phyloP scores from a whole-genome alignment of 2,113 vertebrate genomes.

The Ciconia stormi region DNA sequence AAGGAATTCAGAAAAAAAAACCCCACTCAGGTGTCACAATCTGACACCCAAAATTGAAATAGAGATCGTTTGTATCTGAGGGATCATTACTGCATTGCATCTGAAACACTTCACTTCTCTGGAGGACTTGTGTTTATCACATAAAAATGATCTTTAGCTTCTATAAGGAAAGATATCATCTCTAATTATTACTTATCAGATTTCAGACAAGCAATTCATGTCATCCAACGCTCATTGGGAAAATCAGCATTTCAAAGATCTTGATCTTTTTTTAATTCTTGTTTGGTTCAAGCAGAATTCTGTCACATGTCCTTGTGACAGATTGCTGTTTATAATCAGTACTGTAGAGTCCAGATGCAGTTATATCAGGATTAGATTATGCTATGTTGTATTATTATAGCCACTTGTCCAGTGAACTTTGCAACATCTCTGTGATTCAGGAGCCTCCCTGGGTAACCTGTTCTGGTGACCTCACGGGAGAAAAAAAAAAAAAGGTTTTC shows the following conservation, averaged over 20 bases:
- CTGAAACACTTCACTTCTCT: not conserved
- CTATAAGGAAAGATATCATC: not conserved
- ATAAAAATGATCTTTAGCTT: conserved; percentile 14
- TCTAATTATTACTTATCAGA: not conserved
- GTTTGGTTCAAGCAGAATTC: not conserved
- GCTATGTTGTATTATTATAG: not conserved
- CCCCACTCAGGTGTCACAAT: not conserved
- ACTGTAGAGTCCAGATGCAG: not conserved
- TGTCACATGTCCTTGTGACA: not conserved
- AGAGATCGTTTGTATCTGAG: not conserved
- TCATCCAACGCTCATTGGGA: not conserved
- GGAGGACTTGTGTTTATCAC: not conserved
- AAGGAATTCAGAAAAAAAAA: not conserved
- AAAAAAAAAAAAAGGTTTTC: not conserved
- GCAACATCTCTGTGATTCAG: not conserved
- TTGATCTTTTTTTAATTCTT: not conserved
- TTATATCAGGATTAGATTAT: not conserved
- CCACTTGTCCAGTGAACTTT: not conserved
- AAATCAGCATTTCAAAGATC: not conserved
- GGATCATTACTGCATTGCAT: not conserved
- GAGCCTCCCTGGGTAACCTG: not conserved
- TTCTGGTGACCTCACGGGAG: not conserved
- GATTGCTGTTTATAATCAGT: not conserved
- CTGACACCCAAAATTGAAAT: not conserved
- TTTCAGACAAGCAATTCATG: not conserved